A percentile compares a stretch with the other conserved stretches of the same genome.
phyloP scores from a whole-genome alignment of 2,113 vertebrate species.

The Tylochromis polylepis region DNA sequence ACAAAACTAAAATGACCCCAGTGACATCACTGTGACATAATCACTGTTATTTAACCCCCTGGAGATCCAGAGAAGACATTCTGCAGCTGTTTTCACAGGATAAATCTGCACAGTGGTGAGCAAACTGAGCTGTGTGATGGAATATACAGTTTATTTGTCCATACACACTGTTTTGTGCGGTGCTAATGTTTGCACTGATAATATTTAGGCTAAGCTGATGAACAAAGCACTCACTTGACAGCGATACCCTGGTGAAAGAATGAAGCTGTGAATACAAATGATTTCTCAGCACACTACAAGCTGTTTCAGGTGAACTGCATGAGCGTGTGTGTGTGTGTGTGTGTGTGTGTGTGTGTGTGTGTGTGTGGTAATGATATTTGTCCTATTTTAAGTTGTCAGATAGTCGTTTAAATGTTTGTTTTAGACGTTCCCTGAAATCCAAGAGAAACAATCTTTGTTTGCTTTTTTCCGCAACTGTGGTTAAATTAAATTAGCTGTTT shows the following conservation, averaged over 20 bases:
- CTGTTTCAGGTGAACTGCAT: neutral
- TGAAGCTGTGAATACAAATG: neutral
- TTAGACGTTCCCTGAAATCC: too few species aligned
- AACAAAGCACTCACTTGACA: neutral
- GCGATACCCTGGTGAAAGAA: neutral
- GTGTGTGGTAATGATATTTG: neutral
- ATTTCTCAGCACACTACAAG: neutral
- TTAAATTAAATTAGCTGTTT: neutral
- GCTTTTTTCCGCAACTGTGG: neutral
- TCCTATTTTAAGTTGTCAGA: neutral
- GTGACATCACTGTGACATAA: neutral
- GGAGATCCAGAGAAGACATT: neutral
- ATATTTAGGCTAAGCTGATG: neutral
- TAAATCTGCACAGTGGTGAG: neutral
- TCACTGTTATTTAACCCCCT: neutral
- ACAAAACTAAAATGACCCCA: neutral
- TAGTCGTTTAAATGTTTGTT: neutral
- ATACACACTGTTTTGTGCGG: neutral
- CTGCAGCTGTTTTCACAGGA: neutral
- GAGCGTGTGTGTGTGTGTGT: neutral
- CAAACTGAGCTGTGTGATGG: neutral
- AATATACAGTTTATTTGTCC: neutral
- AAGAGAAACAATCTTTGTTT: too few species aligned
- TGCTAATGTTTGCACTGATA: neutral
- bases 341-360: neutral